phyloP scores from a whole-genome alignment of 2,113 vertebrate genomes.

The Pseudopipra pipra region DNA sequence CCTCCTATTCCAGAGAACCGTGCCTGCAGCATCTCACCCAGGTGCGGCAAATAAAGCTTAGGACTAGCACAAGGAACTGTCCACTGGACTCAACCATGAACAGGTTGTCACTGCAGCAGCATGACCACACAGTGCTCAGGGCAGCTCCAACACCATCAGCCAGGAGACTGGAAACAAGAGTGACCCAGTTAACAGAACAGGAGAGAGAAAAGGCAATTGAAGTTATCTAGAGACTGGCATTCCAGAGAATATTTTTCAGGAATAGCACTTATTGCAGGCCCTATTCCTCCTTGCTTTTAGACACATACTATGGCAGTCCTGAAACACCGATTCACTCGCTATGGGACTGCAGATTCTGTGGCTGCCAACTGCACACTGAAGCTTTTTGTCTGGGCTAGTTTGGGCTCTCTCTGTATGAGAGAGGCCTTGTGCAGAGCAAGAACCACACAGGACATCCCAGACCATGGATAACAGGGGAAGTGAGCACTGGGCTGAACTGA shows the following conservation, averaged over 20 bases:
- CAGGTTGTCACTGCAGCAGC: not conserved
- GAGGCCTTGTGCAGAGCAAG: not conserved
- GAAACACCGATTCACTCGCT: fast-evolving
- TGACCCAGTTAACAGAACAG: not conserved
- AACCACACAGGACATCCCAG: not conserved
- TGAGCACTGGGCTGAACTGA: not conserved
- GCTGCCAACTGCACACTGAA: not conserved
- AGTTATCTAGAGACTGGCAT: not conserved
- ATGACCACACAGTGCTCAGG: fast-evolving
- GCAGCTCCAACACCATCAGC: not conserved
- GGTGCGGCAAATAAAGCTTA: not conserved
- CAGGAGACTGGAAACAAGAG: not conserved
- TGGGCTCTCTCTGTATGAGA: not conserved
- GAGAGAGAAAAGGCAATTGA: not conserved
- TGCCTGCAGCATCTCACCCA: not conserved
- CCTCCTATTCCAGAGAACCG: too few species aligned
- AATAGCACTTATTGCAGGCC: not conserved
- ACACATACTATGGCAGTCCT: not conserved
- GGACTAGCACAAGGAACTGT: not conserved
- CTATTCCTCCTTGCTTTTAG: not conserved
- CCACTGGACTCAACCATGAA: not conserved
- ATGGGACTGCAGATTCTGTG: not conserved
- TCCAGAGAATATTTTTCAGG: not conserved
- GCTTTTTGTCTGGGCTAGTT: not conserved
- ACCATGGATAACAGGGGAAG: not conserved